phyloP scores from a whole-genome alignment of 2,797 vertebrate genomes.

The Leptodactylus fallax region DNA sequence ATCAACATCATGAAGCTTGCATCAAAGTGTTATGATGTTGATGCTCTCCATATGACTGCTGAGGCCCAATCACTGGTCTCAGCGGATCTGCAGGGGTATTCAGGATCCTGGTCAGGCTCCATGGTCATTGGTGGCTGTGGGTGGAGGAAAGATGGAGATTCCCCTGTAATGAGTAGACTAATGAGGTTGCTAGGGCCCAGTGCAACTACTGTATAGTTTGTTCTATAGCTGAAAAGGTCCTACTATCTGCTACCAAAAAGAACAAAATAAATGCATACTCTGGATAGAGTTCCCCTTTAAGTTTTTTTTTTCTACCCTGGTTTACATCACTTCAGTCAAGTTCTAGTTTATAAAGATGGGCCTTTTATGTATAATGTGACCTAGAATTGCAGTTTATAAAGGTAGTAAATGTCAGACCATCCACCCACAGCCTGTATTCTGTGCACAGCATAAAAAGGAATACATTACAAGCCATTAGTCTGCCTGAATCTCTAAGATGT shows the following conservation, averaged over 20 bases:
- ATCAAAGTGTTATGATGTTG: no score
- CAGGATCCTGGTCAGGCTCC: no score
- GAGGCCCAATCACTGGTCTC: no score
- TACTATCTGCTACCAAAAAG: neutral
- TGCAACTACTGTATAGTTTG: neutral
- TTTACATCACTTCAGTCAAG: neutral
- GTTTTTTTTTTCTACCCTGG: neutral
- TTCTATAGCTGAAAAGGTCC: neutral
- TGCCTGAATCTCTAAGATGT: constrained; percentile 1
- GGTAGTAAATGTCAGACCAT: constrained; percentile 15
- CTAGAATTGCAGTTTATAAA: constrained; percentile 13
- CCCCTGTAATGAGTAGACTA: neutral
- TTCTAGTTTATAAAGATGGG: neutral
- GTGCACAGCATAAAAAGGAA: constrained; percentile 21
- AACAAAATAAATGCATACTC: neutral
- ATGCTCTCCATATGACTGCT: no score
- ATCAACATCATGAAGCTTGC: no score
- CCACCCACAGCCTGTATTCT: neutral
- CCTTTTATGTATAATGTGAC: neutral
- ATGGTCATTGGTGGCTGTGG: no score
- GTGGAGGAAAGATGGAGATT: neutral
- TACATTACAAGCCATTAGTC: constrained; percentile 39
- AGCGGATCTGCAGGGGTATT: no score
- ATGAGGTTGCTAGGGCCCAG: no score
- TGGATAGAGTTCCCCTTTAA: neutral